phyloP scores from a whole-genome alignment of 2,888 invertebrate species.

The Drymonia ruficornis region DNA sequence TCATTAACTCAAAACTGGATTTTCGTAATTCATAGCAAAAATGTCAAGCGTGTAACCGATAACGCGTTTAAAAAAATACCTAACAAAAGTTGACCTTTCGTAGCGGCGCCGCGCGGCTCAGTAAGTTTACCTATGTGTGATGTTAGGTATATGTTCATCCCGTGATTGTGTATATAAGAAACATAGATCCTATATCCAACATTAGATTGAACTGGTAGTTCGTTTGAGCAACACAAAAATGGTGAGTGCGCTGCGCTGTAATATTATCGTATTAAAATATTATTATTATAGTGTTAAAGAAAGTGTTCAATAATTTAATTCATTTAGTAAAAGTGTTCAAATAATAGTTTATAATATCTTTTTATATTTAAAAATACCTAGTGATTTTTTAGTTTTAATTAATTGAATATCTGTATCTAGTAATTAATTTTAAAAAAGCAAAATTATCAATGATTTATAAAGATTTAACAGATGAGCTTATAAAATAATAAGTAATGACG shows the following conservation, averaged over 20 bases:
- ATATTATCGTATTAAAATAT: neutral
- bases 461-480: too few species aligned
- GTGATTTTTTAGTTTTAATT: too few species aligned
- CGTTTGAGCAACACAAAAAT: slow-evolving; percentile 46
- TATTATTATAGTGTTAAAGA: neutral
- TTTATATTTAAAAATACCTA: too few species aligned
- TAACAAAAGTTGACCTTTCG: slow-evolving; percentile 47
- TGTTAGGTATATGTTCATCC: slow-evolving; percentile 32
- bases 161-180: slow-evolving; percentile 47
- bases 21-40: slow-evolving; percentile 26
- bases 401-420: too few species aligned
- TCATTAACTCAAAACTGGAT: slow-evolving; percentile 16
- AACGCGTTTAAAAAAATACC: slow-evolving; percentile 25
- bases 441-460: too few species aligned
- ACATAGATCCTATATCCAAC: slow-evolving; percentile 14
- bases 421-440: too few species aligned
- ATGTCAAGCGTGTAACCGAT: slow-evolving; percentile 40
- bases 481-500: too few species aligned
- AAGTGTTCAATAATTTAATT: too few species aligned
- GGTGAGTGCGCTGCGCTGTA: slow-evolving; percentile 41
- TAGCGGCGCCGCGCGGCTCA: slow-evolving; percentile 11
- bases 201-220: slow-evolving; percentile 43
- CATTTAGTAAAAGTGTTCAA: too few species aligned
- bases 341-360: too few species aligned
- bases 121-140: slow-evolving; percentile 26